Base-by-base conservation (phyloP, 2,888 invertebrate species). In the Troilus luridus region DNA sequence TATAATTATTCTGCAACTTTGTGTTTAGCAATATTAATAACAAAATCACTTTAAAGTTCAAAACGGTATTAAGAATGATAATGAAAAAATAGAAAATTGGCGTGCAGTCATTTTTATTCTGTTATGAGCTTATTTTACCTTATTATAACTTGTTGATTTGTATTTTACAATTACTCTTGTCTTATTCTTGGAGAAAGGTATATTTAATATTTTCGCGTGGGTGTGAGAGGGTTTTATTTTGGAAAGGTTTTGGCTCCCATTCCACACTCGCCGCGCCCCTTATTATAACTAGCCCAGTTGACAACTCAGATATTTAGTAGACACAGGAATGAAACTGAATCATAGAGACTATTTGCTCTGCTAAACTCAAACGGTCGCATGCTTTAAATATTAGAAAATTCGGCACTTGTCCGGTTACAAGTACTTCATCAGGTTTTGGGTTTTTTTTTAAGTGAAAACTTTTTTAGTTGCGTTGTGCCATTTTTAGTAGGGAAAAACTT, bases 301-400 rank as follows among this genome's bases (percentile, higher is more conserved):
- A 77, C 72, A 41, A 19, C 27, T 67, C 24, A 19, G 41, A 77
- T 77, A 77, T 77, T 77, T 77, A 77, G 27, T 77, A 77, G 72
- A 77, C 72, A 41, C 27, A 41, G 72, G 72, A 77, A 77, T 77
- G 72, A 41, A 77, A 19, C 72, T 77, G 72, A 77, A 77, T 77
- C 72, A 77, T 41, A 77, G 72, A 77, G 72, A 77, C 41, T 41
- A 41, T 17, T 77, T 19, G 27, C 41, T 41, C 27, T 77, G 72
- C 72, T 17, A 77, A 77, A 77, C 8, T 41, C 17, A 41, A 77
- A 27, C 41, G 19, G 17, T 77, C 19, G 41, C 72, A 77, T 41
- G 19, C 41, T 77, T 77, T 17, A 41, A 77, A 41, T 77, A 24
- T 10, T 27, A 27, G 27, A 6, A 77, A 77, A 41, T 67, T 5